Conservation (phyloP, 2,888 invertebrate genomes). For the Cetonia aurata region DNA sequence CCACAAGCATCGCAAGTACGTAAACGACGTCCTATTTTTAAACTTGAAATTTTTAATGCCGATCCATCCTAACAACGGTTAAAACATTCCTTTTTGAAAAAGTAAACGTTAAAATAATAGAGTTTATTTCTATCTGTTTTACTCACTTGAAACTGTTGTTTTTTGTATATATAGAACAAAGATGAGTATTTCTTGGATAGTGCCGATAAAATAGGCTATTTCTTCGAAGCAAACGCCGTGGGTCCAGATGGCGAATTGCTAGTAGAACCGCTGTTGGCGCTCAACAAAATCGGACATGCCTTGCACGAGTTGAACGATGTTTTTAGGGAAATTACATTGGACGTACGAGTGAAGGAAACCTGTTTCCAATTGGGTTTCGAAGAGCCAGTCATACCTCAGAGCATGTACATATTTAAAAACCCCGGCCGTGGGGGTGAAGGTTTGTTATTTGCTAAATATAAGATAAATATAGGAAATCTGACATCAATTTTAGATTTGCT, state of each 20-base stretch:
- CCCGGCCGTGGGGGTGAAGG: constrained; percentile 91
- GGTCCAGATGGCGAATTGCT: constrained; percentile 80
- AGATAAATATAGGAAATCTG: constrained; percentile 2
- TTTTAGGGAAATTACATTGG: constrained; percentile 87
- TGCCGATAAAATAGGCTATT: constrained; percentile 91
- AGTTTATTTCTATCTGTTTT: neutral
- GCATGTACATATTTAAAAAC: constrained; percentile 99
- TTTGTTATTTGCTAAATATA: constrained; percentile 59
- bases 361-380: constrained; percentile 79
- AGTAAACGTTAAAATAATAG: constrained; percentile 24
- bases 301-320: constrained; percentile 84
- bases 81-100: constrained; percentile 8
- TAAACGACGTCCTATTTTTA: neutral
- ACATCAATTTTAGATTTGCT: neutral
- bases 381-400: constrained; percentile 90
- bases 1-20: constrained; percentile 69
- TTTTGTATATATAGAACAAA: constrained; percentile 68
- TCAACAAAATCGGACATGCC: constrained; percentile 92
- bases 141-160: constrained; percentile 32
- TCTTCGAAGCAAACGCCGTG: constrained; percentile 89
- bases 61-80: neutral
- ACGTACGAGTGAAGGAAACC: constrained; percentile 83
- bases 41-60: neutral
- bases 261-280: constrained; percentile 74
- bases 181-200: constrained; percentile 92